A percentile compares a stretch with the other conserved stretches of the same genome.
These are phyloP conservation scores for Epirrhoe alternata DNA, from an alignment of 2,888 invertebrate species.

Conservation along the genomic window DNA sequence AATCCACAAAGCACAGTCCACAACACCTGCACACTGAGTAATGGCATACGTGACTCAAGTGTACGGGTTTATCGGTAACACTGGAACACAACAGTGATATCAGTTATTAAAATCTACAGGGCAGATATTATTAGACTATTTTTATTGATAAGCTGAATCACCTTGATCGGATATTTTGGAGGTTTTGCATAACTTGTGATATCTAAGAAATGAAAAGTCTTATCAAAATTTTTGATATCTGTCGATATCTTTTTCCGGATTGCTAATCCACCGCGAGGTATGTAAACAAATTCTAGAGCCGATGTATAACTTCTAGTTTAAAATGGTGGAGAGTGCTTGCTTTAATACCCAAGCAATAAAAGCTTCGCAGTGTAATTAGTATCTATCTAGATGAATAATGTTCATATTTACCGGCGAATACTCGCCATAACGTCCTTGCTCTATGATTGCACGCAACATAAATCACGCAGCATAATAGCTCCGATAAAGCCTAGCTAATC, in stretches of 20 bases:
- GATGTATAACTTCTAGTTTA: background rate
- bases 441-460: constrained; percentile 33
- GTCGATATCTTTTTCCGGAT: constrained; percentile 12
- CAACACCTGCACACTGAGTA: constrained; percentile 65
- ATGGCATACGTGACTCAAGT: constrained; percentile 80
- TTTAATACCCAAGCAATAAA: constrained; percentile 2
- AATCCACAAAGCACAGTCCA: constrained; percentile 43
- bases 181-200: constrained; percentile 19
- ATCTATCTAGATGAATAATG: constrained; percentile 2
- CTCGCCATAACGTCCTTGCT: constrained; percentile 23
- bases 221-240: no score
- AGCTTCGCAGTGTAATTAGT: background rate
- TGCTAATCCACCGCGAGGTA: constrained; percentile 1
- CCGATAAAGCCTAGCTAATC: constrained; percentile 33
- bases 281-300: background rate
- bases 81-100: constrained; percentile 75
- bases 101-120: constrained; percentile 68
- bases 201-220: no score
- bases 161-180: constrained; percentile 66
- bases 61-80: constrained; percentile 66
- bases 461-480: constrained; percentile 32
- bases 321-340: background rate
- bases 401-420: constrained; percentile 15
- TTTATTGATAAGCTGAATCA: constrained; percentile 68
- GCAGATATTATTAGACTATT: constrained; percentile 62